phyloP scores from a whole-genome alignment of 1,140 invertebrate species.

The Oncopeltus fasciatus region DNA sequence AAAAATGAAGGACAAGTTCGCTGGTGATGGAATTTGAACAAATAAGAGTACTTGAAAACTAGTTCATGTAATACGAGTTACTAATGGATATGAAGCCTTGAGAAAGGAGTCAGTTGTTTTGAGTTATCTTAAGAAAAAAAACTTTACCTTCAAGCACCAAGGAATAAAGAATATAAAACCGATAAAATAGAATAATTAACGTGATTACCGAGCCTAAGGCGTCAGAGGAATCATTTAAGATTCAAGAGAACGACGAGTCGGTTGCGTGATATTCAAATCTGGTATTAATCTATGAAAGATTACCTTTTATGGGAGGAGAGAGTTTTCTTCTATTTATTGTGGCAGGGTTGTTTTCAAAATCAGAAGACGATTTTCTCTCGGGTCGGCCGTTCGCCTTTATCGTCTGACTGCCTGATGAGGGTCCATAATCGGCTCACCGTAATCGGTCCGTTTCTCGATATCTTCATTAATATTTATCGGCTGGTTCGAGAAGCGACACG shows the following conservation, averaged over 20 bases:
- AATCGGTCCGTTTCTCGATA: background rate
- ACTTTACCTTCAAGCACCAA: background rate
- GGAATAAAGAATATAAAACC: background rate
- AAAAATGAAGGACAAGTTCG: no score
- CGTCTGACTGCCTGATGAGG: background rate
- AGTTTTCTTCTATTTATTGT: background rate
- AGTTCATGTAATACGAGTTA: no score
- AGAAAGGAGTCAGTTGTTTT: background rate
- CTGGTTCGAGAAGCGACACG: background rate
- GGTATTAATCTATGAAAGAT: background rate
- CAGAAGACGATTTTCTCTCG: background rate
- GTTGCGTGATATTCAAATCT: background rate
- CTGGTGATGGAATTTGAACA: no score
- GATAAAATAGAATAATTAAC: no score
- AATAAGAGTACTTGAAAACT: no score
- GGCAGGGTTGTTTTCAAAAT: background rate
- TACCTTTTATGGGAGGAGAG: background rate
- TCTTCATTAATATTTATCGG: background rate
- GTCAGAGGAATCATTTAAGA: background rate
- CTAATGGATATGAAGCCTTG: background rate
- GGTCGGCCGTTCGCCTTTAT: background rate
- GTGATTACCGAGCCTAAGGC: no score
- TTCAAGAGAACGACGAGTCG: background rate
- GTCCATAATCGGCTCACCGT: background rate
- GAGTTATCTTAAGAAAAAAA: background rate